phyloP scores from a whole-genome alignment of 2,888 invertebrate species.

The Hipparchia sbordonii region DNA sequence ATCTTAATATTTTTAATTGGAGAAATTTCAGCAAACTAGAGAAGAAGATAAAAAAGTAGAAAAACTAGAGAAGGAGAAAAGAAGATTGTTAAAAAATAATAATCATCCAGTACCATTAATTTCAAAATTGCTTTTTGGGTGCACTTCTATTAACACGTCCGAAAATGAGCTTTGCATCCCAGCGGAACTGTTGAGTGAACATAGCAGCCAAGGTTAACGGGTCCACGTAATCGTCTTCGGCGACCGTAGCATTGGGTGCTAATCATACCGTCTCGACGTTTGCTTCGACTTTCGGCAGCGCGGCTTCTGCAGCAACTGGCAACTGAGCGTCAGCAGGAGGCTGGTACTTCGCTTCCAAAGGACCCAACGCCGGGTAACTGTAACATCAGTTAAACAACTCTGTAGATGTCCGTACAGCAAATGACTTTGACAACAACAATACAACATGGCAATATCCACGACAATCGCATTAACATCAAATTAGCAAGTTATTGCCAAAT shows the following conservation, averaged over 20 bases:
- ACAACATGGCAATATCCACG: neutral
- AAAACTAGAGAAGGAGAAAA: neutral
- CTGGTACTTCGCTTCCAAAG: constrained; percentile 42
- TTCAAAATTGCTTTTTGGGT: constrained; percentile 17
- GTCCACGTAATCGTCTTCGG: constrained; percentile 45
- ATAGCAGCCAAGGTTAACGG: constrained; percentile 51
- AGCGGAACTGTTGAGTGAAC: constrained; percentile 52
- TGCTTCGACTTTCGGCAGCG: constrained; percentile 51
- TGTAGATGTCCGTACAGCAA: neutral
- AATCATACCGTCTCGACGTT: constrained; percentile 61
- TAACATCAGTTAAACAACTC: constrained; percentile 37
- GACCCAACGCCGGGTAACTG: constrained; percentile 53
- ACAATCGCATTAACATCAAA: neutral
- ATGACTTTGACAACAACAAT: neutral
- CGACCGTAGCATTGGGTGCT: constrained; percentile 36
- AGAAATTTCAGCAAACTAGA: neutral
- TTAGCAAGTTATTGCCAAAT: neutral
- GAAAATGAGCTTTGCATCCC: constrained; percentile 46
- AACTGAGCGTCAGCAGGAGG: constrained; percentile 35
- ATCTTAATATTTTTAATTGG: neutral
- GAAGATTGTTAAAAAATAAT: neutral
- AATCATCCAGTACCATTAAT: constrained; percentile 10
- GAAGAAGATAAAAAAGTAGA: neutral
- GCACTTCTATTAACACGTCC: constrained; percentile 32
- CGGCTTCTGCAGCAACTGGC: constrained; percentile 47